Evolutionary conservation across 2,888 invertebrate genomes (phyloP).

Genomic region (Sphinx pinastri): DNA sequence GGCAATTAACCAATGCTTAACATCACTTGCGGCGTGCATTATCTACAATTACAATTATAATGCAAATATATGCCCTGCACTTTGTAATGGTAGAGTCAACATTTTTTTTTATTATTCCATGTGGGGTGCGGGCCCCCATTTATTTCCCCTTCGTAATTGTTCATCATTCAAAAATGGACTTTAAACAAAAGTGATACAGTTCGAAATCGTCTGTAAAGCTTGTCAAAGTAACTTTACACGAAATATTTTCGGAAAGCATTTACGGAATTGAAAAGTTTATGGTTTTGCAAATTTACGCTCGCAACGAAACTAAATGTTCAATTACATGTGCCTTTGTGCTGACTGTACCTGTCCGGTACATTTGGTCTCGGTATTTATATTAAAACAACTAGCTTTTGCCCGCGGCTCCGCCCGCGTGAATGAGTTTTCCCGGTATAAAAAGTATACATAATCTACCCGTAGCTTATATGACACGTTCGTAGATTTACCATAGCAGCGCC

Average conservation of each 20-base stretch:
- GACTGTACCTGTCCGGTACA: background rate
- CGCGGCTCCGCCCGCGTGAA: no score
- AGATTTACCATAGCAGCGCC: no score
- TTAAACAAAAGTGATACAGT: constrained; percentile 29
- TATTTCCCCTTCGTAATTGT: constrained; percentile 37
- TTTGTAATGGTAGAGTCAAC: constrained; percentile 64
- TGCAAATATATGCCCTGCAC: constrained; percentile 65
- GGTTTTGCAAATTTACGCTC: constrained; percentile 32
- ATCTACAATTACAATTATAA: constrained; percentile 55
- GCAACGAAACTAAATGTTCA: constrained; percentile 16
- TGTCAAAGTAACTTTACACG: constrained; percentile 46
- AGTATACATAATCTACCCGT: no score
- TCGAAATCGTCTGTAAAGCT: constrained; percentile 28
- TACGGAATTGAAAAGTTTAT: constrained; percentile 61
- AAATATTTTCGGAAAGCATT: constrained; percentile 60
- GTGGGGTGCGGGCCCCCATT: constrained; percentile 45
- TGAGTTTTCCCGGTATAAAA: no score
- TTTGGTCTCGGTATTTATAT: background rate
- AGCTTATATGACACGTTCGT: no score
- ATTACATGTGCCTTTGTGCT: constrained; percentile 9
- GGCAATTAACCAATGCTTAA: constrained; percentile 39
- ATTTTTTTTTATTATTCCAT: constrained; percentile 67
- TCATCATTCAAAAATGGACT: constrained; percentile 34
- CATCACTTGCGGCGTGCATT: constrained; percentile 38
- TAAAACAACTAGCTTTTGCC: background rate